Evolutionary conservation across 2,113 vertebrate species (phyloP).

Genomic region (Rhinoderma darwinii): DNA sequence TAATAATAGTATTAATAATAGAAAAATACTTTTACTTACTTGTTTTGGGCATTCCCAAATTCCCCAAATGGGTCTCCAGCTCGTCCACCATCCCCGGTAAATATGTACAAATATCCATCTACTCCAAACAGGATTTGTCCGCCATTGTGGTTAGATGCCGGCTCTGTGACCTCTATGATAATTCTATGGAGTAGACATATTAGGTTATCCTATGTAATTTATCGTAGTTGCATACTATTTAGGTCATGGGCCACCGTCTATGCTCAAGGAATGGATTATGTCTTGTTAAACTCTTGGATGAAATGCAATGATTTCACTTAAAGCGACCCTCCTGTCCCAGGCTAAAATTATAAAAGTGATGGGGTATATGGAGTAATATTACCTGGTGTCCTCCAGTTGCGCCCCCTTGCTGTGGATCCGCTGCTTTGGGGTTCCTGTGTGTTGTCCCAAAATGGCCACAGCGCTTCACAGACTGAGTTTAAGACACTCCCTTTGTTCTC

Average conservation of each 20-base stretch:
- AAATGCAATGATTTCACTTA: not conserved
- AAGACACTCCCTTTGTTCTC: too few species aligned
- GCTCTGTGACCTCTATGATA: slow-evolving; percentile 78
- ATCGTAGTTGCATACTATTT: not conserved
- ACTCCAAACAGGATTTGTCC: slow-evolving; percentile 81
- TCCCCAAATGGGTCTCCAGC: slow-evolving; percentile 82
- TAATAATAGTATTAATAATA: not conserved
- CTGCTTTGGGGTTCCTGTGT: too few species aligned
- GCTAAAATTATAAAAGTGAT: too few species aligned
- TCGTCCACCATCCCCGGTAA: slow-evolving; percentile 80
- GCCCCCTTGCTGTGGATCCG: too few species aligned
- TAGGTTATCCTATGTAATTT: not conserved
- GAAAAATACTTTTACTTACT: slow-evolving; percentile 66
- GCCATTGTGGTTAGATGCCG: slow-evolving; percentile 83
- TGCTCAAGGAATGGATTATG: not conserved
- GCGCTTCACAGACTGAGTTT: too few species aligned
- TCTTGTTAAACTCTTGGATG: not conserved
- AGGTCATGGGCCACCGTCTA: not conserved
- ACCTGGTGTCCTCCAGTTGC: too few species aligned
- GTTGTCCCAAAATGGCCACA: too few species aligned
- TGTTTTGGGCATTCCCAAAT: slow-evolving; percentile 84
- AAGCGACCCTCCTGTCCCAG: too few species aligned
- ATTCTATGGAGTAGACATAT: slow-evolving; percentile 64
- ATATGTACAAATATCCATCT: slow-evolving; percentile 81
- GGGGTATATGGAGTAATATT: too few species aligned